Base-by-base conservation (phyloP, 1,140 invertebrate genomes). In the Microplitis demolitor region DNA sequence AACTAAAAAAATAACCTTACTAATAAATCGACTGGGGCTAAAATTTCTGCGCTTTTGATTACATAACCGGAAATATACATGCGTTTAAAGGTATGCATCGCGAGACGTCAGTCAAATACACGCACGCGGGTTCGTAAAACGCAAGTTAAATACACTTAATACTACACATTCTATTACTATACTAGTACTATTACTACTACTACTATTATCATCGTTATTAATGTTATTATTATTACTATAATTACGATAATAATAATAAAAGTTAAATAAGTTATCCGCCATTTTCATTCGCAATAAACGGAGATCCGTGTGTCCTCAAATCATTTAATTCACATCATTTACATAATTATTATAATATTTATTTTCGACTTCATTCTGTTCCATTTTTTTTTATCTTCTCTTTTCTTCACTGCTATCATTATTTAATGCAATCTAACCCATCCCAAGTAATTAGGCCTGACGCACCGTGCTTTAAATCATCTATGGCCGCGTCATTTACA, bases 61-160 rank as follows among this genome's bases (percentile, higher is more conserved):
- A 62, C 60, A 62, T 62, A 62, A 62, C 34, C 31, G 31, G 33
- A 62, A 62, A 62, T 60, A 60, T 60, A 60, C 58, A 35, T 62
- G 34, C 34, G 34, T 62, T 13, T 39, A 13, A 16, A 62, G 60
- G 35, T 62, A 62, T 62, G 60, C 60, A 62, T 62, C 60, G 14
- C 14, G 60, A 31, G 31, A 62, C 60, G 60, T 62, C 60, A 62
- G 60, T 35, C 60, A 39, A 37, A 62, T 16, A 62, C 60, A 62
- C 60, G 60, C 60, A 13, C 60, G 60, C 60, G 60, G 60, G 35
- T 35, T 62, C 34, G 9, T 39, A n/a, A 16, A 35, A 34, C 33
- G 11, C 13, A 35, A 35, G 14, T 39, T 11, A 62, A 11, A 45
- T 45, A 45, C 8, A 45, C 39, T 45, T 11, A 45, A 45, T 45